A percentile compares a stretch with the other conserved stretches of the same genome.
These are phyloP conservation scores for Drosophila santomea DNA, from an alignment of 1,140 invertebrate genomes.

Conservation along the genomic window DNA sequence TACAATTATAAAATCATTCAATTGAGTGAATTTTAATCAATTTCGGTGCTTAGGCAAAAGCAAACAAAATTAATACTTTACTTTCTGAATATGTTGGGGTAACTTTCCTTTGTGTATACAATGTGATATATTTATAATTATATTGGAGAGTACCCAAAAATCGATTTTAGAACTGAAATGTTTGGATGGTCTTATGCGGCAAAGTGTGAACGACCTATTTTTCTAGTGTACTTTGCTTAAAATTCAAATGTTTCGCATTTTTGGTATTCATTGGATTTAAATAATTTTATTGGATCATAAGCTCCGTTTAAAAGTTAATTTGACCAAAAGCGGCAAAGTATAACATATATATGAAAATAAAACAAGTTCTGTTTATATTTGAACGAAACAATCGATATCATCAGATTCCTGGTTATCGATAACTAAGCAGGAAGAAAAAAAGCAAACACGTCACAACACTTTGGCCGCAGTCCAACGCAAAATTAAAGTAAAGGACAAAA, in stretches of 20 bases:
- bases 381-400: not conserved
- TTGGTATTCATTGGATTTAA: not conserved
- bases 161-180: too few relatives aligned
- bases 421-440: conserved; percentile 50
- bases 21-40: not conserved
- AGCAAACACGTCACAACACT: conserved; percentile 72
- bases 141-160: too few relatives aligned
- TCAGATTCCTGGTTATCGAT: conserved; percentile 31
- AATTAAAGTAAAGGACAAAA: conserved; percentile 15
- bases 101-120: too few relatives aligned
- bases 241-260: not conserved
- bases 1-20: conserved; percentile 53
- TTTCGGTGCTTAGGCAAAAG: too few relatives aligned
- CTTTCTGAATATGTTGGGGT: not conserved
- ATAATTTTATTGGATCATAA: not conserved
- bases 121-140: too few relatives aligned
- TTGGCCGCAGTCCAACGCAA: conserved; percentile 31
- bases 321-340: not conserved
- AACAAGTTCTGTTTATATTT: not conserved
- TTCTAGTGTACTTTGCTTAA: not conserved
- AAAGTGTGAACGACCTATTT: not conserved
- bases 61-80: not conserved
- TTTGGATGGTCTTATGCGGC: too few relatives aligned
- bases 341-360: not conserved
- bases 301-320: too few relatives aligned